Conservation (phyloP, 2,113 vertebrate genomes). For the Spheniscus mendiculus region DNA sequence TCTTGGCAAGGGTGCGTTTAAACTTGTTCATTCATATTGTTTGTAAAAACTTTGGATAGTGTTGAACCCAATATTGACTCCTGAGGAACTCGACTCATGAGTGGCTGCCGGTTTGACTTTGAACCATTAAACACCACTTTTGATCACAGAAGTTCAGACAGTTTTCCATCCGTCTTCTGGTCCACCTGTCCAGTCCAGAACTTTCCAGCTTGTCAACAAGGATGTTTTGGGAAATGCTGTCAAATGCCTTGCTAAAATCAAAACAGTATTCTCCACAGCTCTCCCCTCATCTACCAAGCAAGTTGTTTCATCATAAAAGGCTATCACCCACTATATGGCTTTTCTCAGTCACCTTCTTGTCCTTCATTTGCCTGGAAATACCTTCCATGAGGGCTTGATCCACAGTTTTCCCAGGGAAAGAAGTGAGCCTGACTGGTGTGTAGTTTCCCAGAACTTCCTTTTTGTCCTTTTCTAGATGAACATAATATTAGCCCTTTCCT, state of each 20-base stretch:
- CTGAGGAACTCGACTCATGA: neutral
- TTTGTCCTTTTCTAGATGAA: neutral
- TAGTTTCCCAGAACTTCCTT: neutral
- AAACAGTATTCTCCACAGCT: neutral
- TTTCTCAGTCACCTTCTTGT: neutral
- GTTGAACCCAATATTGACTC: neutral
- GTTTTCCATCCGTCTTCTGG: neutral
- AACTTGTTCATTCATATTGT: neutral
- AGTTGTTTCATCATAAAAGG: neutral
- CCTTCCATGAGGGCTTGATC: neutral
- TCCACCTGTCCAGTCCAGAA: neutral
- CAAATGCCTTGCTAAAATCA: neutral
- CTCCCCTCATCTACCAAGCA: neutral
- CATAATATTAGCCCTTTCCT: neutral
- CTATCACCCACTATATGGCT: neutral
- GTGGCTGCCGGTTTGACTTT: neutral
- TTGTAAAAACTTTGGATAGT: neutral
- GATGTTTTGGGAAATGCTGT: neutral
- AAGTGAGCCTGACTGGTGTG: neutral
- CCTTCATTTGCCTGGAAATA: neutral
- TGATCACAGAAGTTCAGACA: neutral
- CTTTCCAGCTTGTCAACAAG: neutral
- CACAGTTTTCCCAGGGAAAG: neutral
- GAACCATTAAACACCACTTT: neutral
- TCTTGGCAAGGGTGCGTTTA: neutral